These are phyloP conservation scores for Scolopax mira DNA, from an alignment of 2,113 vertebrate species.

Conservation along the genomic window DNA sequence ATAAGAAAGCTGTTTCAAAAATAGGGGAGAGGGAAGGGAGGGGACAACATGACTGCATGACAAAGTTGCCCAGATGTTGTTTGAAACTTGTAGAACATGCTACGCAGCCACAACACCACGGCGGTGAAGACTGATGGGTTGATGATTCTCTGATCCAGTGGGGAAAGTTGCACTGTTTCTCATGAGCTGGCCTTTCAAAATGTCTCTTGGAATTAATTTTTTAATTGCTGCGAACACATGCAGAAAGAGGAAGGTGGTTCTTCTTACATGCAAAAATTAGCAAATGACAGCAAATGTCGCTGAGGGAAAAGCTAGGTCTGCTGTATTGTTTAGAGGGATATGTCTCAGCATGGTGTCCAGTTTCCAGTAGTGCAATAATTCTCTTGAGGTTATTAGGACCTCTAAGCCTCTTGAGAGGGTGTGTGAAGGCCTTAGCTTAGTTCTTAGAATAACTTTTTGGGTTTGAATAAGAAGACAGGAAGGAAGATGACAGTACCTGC, in stretches of 20 bases:
- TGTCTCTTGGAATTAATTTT: conserved; percentile 1
- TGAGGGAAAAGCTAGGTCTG: not conserved
- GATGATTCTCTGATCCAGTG: not conserved
- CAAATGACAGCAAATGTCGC: not conserved
- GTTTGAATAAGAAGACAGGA: not conserved
- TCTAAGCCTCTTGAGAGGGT: not conserved
- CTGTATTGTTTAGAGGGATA: not conserved
- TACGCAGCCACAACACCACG: not conserved
- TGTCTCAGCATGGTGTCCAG: not conserved
- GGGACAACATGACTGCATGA: not conserved
- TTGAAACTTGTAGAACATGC: not conserved
- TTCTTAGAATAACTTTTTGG: not conserved
- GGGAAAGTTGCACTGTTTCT: not conserved
- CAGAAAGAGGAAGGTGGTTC: not conserved
- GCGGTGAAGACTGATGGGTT: not conserved
- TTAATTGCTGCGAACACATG: not conserved
- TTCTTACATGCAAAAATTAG: not conserved
- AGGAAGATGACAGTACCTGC: not conserved
- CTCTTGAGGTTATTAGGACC: not conserved
- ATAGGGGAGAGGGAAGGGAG: no score
- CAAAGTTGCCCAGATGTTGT: not conserved
- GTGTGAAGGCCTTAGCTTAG: not conserved
- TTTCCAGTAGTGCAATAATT: not conserved
- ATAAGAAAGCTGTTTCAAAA: no score
- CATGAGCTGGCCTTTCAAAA: not conserved